A percentile compares a stretch with the other conserved stretches of the same genome.
These are phyloP conservation scores for Agrochola lychnidis DNA, from an alignment of 2,888 invertebrate genomes.

Conservation along the genomic window DNA sequence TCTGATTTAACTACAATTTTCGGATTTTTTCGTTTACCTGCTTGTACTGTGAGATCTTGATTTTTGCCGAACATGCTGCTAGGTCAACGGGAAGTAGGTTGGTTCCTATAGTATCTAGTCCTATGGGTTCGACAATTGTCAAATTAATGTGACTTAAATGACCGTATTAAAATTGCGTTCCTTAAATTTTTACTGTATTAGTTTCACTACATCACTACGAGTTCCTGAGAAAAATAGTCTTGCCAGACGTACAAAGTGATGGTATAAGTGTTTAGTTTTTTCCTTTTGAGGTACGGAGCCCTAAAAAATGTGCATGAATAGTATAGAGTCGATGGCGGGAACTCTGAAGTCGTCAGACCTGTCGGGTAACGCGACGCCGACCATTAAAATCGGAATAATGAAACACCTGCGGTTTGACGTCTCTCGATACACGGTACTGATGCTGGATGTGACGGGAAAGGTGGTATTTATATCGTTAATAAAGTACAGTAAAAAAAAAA, in stretches of 20 bases:
- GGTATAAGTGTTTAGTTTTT: too few species aligned
- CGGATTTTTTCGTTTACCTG: not conserved
- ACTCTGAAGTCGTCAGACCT: constrained; percentile 51
- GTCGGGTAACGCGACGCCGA: constrained; percentile 81
- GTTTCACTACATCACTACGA: not conserved
- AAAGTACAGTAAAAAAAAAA: not conserved
- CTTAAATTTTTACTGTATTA: not conserved
- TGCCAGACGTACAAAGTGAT: not conserved
- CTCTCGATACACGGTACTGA: constrained; percentile 61
- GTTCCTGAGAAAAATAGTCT: not conserved
- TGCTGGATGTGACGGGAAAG: constrained; percentile 59
- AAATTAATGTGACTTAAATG: not conserved
- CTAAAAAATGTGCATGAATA: constrained; percentile 44
- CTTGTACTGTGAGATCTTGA: not conserved
- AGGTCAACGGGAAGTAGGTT: too few species aligned
- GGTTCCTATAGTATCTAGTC: too few species aligned
- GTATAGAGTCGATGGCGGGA: constrained; percentile 20
- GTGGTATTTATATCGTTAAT: not conserved
- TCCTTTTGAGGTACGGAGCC: not conserved
- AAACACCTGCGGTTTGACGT: constrained; percentile 87
- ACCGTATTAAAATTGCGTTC: not conserved
- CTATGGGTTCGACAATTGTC: too few species aligned
- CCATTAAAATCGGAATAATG: constrained; percentile 89
- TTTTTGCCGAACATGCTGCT: not conserved
- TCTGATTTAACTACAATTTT: not conserved